phyloP scores from a whole-genome alignment of 2,113 vertebrate genomes.

The Chaenocephalus aceratus region DNA sequence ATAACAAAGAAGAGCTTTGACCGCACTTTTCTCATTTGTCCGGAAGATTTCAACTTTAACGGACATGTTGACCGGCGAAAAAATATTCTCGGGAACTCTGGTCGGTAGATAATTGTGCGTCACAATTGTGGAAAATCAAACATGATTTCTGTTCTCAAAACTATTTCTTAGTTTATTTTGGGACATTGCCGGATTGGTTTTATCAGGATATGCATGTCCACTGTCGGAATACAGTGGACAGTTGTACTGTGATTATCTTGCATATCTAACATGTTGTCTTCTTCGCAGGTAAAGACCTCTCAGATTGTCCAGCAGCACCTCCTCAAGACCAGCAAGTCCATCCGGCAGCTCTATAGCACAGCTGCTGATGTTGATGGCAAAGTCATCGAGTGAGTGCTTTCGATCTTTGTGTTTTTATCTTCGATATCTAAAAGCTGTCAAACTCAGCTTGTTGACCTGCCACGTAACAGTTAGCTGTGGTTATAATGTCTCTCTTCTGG shows the following conservation, averaged over 20 bases:
- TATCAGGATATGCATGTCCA: too few relatives aligned
- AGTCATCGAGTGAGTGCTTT: slow-evolving; percentile 91
- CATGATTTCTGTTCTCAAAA: too few relatives aligned
- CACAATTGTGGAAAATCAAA: too few relatives aligned
- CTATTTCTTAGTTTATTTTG: too few relatives aligned
- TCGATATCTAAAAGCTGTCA: background rate
- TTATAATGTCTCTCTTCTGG: background rate
- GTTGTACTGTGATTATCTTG: background rate
- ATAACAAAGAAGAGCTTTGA: too few relatives aligned
- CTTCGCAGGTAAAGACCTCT: slow-evolving; percentile 79
- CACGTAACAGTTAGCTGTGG: background rate
- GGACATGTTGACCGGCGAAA: too few relatives aligned
- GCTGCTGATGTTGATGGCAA: slow-evolving; percentile 83
- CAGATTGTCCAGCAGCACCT: slow-evolving; percentile 84
- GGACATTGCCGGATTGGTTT: too few relatives aligned
- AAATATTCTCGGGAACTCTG: too few relatives aligned
- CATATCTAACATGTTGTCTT: background rate
- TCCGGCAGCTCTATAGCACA: slow-evolving; percentile 86
- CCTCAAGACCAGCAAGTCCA: slow-evolving; percentile 88
- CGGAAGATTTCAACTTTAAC: too few relatives aligned
- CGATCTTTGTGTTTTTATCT: background rate
- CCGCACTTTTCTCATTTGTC: too few relatives aligned
- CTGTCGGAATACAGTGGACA: too few relatives aligned
- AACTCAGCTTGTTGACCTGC: background rate
- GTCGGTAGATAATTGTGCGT: too few relatives aligned